phyloP scores from a whole-genome alignment of 2,113 vertebrate genomes.

The Oreotrochilus melanogaster region DNA sequence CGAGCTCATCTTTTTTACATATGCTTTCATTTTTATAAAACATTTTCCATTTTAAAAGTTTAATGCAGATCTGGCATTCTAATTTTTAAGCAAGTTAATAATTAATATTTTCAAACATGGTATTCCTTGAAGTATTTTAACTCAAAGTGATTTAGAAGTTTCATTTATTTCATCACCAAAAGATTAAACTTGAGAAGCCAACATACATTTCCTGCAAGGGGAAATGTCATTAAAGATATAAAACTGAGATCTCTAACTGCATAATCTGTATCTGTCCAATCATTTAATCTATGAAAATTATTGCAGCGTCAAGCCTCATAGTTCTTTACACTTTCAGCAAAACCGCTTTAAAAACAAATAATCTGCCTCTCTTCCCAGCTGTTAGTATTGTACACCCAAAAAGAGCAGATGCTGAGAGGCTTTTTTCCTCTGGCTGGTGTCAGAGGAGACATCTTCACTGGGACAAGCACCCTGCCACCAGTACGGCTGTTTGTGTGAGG shows the following conservation, averaged over 20 bases:
- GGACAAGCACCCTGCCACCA: background rate
- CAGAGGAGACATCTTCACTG: accelerated
- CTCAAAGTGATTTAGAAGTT: background rate
- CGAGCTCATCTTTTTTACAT: background rate
- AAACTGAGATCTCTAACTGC: background rate
- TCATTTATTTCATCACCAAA: background rate
- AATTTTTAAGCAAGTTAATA: background rate
- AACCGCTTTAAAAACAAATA: background rate
- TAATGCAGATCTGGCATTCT: background rate
- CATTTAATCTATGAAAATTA: background rate
- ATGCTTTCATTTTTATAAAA: background rate
- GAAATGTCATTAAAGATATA: background rate
- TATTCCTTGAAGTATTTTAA: background rate
- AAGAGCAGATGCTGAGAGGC: background rate
- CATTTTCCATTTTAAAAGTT: background rate
- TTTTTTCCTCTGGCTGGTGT: accelerated
- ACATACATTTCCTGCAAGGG: background rate
- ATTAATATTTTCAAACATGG: background rate
- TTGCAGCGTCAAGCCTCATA: background rate
- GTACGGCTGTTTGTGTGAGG: background rate
- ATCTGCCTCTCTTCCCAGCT: background rate
- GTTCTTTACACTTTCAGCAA: background rate
- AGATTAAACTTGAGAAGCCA: background rate
- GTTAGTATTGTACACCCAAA: accelerated
- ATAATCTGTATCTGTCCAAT: background rate